Percentiles rank a stretch among this genome's conserved stretches.
These are phyloP conservation scores for Pseudopipra pipra DNA, from an alignment of 2,113 vertebrate species.

Conservation along the genomic window DNA sequence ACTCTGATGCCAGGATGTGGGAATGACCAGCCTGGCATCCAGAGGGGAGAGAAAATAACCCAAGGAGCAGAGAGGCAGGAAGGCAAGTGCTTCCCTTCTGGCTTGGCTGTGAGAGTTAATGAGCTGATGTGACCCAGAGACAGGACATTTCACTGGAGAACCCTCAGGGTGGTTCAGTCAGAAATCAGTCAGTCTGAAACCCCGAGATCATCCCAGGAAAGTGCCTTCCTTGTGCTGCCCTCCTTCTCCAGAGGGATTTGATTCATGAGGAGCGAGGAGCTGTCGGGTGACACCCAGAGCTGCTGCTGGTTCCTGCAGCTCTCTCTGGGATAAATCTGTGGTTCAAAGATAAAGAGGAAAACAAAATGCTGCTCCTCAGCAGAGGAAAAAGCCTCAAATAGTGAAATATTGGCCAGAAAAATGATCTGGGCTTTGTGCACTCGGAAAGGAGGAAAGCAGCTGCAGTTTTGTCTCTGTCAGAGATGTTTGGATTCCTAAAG, in stretches of 20 bases:
- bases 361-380: background rate
- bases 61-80: background rate
- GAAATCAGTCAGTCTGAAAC: background rate
- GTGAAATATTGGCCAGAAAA: background rate
- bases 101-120: background rate
- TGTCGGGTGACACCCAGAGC: background rate
- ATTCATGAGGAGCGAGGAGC: too few species aligned
- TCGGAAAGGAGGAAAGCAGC: background rate
- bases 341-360: background rate
- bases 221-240: background rate
- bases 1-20: background rate
- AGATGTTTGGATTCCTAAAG: background rate
- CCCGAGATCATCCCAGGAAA: background rate
- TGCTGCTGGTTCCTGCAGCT: background rate
- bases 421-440: too few species aligned
- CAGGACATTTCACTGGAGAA: background rate
- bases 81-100: background rate
- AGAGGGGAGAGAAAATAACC: background rate
- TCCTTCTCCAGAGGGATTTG: too few species aligned
- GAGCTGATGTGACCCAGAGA: background rate
- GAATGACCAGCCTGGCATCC: background rate
- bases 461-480: background rate
- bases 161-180: background rate
- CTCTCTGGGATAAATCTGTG: background rate
- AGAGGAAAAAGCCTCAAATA: background rate